phyloP scores from a whole-genome alignment of 1,140 invertebrate species.

The Thereuonema tuberculata region DNA sequence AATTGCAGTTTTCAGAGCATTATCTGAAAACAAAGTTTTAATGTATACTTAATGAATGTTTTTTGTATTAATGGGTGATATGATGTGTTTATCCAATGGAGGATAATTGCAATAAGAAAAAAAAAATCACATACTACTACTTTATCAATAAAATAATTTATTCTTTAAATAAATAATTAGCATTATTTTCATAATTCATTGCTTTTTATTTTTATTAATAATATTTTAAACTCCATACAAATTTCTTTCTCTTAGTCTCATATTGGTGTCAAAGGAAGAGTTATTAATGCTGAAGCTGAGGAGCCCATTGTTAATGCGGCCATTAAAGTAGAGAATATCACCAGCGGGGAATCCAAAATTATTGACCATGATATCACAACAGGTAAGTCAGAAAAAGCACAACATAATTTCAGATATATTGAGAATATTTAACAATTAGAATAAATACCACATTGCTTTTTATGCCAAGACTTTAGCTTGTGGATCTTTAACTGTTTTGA shows the following conservation, averaged over 20 bases:
- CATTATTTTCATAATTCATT: not conserved
- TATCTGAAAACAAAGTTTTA: no score
- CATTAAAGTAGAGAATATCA: conserved; percentile 63
- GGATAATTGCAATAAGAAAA: no score
- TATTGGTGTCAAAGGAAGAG: conserved; percentile 55
- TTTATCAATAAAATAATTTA: no score
- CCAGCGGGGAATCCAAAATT: conserved; percentile 34
- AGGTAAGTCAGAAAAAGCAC: conserved; percentile 35
- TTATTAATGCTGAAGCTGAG: conserved; percentile 41
- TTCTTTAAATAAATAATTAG: no score
- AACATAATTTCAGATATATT: not conserved
- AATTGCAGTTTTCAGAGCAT: no score
- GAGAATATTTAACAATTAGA: not conserved
- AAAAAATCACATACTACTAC: no score
- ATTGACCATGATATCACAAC: conserved; percentile 67
- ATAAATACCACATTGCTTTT: not conserved
- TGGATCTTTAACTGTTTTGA: not conserved
- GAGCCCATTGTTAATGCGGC: conserved; percentile 49
- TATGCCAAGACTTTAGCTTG: not conserved
- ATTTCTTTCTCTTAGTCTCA: conserved; percentile 42
- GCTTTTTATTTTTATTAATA: not conserved
- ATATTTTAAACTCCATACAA: not conserved
- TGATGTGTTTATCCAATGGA: no score
- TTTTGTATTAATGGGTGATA: no score
- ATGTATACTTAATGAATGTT: no score